Evolutionary conservation across 2,797 vertebrate genomes (phyloP).

Genomic region (Ceyx erithaca): DNA sequence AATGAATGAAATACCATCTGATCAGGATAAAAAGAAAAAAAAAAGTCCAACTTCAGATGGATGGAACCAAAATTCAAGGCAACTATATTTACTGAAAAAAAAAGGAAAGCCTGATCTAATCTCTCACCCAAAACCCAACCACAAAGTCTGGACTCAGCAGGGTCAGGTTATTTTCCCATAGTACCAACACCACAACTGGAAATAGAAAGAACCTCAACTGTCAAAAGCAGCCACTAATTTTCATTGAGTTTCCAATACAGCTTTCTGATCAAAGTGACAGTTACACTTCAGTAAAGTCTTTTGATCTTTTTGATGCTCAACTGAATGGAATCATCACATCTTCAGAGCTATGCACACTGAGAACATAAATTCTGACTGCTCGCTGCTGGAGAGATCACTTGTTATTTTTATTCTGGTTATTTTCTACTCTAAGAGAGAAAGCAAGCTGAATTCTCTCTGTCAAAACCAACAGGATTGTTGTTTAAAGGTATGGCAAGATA

Average conservation of each 20-base stretch:
- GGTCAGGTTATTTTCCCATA: constrained; percentile 33
- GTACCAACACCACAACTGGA: constrained; percentile 28
- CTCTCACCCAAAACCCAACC: constrained; percentile 17
- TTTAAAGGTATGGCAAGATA: constrained; percentile 37
- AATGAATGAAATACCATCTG: not conserved
- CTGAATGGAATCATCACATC: constrained; percentile 60
- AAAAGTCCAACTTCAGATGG: not conserved
- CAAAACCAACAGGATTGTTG: not conserved
- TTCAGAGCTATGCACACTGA: not conserved
- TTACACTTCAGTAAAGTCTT: constrained; percentile 52
- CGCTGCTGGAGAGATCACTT: not conserved
- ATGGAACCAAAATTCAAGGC: not conserved
- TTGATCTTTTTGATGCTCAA: constrained; percentile 63
- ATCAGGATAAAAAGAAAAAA: not conserved
- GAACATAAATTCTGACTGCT: constrained; percentile 55
- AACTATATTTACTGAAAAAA: not conserved
- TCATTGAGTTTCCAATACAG: constrained; percentile 28
- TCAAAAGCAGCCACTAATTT: constrained; percentile 18
- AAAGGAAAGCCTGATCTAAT: not conserved
- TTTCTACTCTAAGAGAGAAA: constrained; percentile 14
- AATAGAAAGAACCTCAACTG: not conserved
- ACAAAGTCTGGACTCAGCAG: not conserved
- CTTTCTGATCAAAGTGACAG: constrained; percentile 57
- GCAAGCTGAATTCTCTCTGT: not conserved
- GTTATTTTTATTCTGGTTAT: constrained; percentile 48